Base-by-base conservation (phyloP, 2,888 invertebrate species). In the Andrena fulva region DNA sequence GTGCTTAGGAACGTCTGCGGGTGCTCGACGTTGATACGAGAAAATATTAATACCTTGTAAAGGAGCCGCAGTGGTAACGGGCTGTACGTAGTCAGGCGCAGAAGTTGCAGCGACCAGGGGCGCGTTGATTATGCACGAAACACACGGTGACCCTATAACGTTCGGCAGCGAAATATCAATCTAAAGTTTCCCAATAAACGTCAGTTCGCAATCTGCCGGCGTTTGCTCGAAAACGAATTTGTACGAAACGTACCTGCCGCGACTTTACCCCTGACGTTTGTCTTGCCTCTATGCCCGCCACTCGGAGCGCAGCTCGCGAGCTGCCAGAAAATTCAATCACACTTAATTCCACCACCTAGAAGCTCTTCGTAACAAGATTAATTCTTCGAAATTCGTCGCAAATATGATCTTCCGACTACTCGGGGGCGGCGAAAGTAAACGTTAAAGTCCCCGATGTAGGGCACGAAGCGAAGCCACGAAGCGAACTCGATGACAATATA, bases 151-250 rank as follows among this genome's bases (percentile, higher is more conserved):
- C 71, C 35, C 16, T 59, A 59, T 63, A 60, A 75, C 63, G 67
- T 70, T 67, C 71, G 71, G 20, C 63, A 76, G 63, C 68, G 48
- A 82, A 82, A 80, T 80, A 82, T 75, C 81, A 73, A 79, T 79
- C 75, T 33, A 72, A 75, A 82, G 71, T 82, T 82, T 75, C 59
- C 70, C 74, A 82, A 80, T 82, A 82, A 80, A 80, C 54, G 74
- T 74, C 80, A 50, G 48, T 48, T 60, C 59, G 35, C 52, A 33
- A 56, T 56, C 56, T 56, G 27, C 27, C 20, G 24, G 5, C 7
- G 50, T 79, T 81, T 59, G 63, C 48, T 50, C 56, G 70, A 35
- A 63, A 69, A 76, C 56, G 50, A 76, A 69, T 76, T 76, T 64
- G 56, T 62, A 42, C n/a, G 12, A 24, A 48, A 70, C 31, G 64